phyloP scores from a whole-genome alignment of 1,140 invertebrate genomes.

The Apis florea region DNA sequence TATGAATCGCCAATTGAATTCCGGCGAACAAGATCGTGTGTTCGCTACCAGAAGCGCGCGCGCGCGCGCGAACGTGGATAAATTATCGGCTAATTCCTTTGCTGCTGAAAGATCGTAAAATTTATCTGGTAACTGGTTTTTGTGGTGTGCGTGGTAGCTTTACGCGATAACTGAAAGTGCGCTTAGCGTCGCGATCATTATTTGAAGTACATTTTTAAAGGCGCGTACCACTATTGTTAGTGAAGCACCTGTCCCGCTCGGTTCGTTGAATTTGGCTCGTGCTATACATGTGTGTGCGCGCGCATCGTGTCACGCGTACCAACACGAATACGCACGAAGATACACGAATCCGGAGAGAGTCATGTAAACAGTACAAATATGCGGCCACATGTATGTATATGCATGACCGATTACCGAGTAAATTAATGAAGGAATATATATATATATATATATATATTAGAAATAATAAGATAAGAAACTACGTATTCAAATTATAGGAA shows the following conservation, averaged over 20 bases:
- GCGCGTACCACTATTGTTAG: slow-evolving; percentile 41
- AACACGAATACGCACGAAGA: not conserved
- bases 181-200: slow-evolving; percentile 45
- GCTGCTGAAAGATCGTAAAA: slow-evolving; percentile 38
- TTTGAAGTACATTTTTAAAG: slow-evolving; percentile 30
- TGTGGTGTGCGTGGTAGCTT: not conserved
- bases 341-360: slow-evolving; percentile 18
- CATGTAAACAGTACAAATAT: slow-evolving; percentile 40
- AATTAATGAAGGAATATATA: slow-evolving; percentile 29
- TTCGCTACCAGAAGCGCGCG: not conserved
- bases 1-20: slow-evolving; percentile 38
- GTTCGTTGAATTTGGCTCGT: slow-evolving; percentile 53
- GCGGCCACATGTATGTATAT: slow-evolving; percentile 13
- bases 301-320: slow-evolving; percentile 21
- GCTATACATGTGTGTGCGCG: slow-evolving; percentile 32
- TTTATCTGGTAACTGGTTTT: slow-evolving; percentile 10
- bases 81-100: slow-evolving; percentile 44
- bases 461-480: slow-evolving; percentile 49
- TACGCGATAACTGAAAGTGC: slow-evolving; percentile 34
- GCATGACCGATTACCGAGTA: slow-evolving; percentile 29
- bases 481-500: slow-evolving; percentile 21
- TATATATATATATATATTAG: slow-evolving; percentile 11
- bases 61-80: not conserved
- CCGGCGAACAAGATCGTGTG: slow-evolving; percentile 1
- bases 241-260: slow-evolving; percentile 52